A percentile compares a stretch with the other conserved stretches of the same genome.
Conservation (phyloP, 2,888 invertebrate genomes). For the Brenthis ino region DNA sequence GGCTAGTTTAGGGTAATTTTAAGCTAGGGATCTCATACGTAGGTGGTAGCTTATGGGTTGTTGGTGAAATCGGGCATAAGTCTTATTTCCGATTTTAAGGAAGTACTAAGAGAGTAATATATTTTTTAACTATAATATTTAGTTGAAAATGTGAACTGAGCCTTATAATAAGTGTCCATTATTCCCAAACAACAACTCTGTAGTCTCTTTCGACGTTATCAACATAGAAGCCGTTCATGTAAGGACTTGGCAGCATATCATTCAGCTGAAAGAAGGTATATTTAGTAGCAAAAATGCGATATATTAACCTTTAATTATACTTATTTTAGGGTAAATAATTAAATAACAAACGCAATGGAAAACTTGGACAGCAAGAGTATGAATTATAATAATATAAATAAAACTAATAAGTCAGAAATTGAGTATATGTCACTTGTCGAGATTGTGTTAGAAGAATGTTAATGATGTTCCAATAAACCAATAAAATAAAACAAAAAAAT, state of each 20-base stretch:
- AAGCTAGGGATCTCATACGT: too few species aligned
- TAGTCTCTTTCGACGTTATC: slow-evolving; percentile 61
- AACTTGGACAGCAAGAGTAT: slow-evolving; percentile 19
- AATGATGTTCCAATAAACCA: too few species aligned
- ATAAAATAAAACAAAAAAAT: too few species aligned
- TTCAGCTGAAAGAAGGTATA: slow-evolving; percentile 51
- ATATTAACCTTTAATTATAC: slow-evolving; percentile 3
- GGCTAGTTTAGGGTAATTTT: too few species aligned
- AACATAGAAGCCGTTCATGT: slow-evolving; percentile 64
- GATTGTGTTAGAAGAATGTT: too few species aligned
- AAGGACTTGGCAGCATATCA: slow-evolving; percentile 54
- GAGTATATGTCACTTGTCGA: background rate
- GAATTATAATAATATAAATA: background rate
- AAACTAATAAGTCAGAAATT: background rate
- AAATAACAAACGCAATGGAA: background rate
- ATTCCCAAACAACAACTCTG: slow-evolving; percentile 64
- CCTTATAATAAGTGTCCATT: slow-evolving; percentile 1
- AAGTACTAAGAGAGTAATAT: background rate
- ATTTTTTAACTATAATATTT: background rate
- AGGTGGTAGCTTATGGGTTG: too few species aligned
- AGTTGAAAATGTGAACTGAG: background rate
- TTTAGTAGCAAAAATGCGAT: background rate
- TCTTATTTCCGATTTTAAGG: too few species aligned
- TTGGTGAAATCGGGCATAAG: background rate
- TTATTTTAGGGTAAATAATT: background rate